Evolutionary conservation across 1,140 invertebrate species (phyloP).

Genomic region (Drosophila murphyi): DNA sequence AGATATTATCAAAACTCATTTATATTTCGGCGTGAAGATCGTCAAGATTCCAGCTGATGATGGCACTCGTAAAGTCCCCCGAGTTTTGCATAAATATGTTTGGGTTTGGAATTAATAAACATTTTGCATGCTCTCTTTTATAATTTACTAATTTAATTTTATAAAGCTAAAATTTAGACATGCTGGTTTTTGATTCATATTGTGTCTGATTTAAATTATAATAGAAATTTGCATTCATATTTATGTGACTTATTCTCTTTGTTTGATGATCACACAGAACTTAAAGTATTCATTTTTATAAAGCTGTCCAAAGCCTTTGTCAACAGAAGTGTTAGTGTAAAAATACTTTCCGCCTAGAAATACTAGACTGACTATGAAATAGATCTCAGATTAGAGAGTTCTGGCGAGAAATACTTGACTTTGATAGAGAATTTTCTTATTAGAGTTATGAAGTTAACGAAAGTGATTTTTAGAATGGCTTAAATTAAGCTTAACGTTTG

Average conservation of each 20-base stretch:
- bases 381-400: not conserved
- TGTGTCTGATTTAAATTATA: no score
- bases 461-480: not conserved
- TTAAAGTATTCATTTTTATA: no score
- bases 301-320: not conserved
- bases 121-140: not conserved
- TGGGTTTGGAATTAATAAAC: not conserved
- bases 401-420: not conserved
- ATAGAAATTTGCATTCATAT: no score
- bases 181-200: no score
- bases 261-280: no score
- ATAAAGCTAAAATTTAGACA: no score
- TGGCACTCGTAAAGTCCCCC: not conserved
- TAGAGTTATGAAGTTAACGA: not conserved
- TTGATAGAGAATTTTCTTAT: not conserved
- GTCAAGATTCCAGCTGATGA: conserved; percentile 2
- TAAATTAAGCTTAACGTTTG: conserved; percentile 15
- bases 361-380: no score
- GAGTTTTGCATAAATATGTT: not conserved
- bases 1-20: conserved; percentile 34
- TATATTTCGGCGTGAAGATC: conserved; percentile 33
- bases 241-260: no score
- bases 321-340: conserved; percentile 1
- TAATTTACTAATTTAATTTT: not conserved
- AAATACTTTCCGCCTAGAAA: conserved; percentile 1